phyloP scores from a whole-genome alignment of 1,140 invertebrate species.

The Drosophila sp. region DNA sequence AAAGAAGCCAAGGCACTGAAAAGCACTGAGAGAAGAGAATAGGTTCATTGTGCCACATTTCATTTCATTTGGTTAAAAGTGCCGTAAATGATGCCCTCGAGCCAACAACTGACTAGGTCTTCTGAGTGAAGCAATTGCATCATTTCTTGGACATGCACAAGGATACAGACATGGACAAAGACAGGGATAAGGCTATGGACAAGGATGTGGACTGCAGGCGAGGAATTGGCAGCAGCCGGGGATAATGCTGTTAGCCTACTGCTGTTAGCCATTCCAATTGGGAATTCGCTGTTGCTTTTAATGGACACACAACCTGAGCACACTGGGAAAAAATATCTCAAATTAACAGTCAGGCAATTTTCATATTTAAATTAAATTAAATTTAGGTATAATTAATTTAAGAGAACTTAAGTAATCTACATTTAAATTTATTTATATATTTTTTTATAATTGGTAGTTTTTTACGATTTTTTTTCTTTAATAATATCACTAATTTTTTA shows the following conservation, averaged over 20 bases:
- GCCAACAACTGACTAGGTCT: constrained; percentile 37
- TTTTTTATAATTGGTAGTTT: no score
- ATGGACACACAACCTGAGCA: neutral
- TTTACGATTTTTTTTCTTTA: no score
- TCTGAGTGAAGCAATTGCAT: constrained; percentile 51
- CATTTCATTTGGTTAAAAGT: constrained; percentile 80
- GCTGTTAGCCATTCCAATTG: constrained; percentile 45
- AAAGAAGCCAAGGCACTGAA: no score
- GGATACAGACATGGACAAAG: constrained; percentile 37
- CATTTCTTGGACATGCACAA: constrained; percentile 47
- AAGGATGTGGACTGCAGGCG: neutral
- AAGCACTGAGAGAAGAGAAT: constrained; percentile 35
- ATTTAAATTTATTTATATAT: no score
- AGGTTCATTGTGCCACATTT: constrained; percentile 78
- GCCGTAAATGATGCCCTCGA: constrained; percentile 61
- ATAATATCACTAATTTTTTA: no score
- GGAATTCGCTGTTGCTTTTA: constrained; percentile 41
- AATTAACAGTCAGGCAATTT: no score
- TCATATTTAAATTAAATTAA: no score
- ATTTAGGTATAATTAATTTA: no score
- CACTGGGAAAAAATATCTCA: no score
- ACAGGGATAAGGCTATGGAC: constrained; percentile 30
- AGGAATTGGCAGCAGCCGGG: neutral
- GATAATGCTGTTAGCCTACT: constrained; percentile 42
- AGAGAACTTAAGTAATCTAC: no score